A percentile compares a stretch with the other conserved stretches of the same genome.
These are phyloP conservation scores for Lepisosteus osseus DNA, from an alignment of 2,113 vertebrate genomes.

Conservation along the genomic window DNA sequence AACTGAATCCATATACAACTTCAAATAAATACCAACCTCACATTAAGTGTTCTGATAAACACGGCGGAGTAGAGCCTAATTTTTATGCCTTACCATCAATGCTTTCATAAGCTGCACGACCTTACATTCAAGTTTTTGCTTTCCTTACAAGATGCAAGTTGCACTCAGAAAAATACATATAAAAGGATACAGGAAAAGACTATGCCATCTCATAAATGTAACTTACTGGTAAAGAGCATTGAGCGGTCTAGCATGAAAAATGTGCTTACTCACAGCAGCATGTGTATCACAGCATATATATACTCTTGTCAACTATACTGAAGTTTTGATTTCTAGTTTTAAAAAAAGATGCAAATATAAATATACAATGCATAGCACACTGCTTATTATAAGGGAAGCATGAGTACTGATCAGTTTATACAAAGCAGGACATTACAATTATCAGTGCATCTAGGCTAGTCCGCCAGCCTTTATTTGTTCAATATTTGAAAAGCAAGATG, in stretches of 20 bases:
- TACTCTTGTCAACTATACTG: slow-evolving; percentile 74
- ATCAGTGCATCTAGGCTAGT: slow-evolving; percentile 79
- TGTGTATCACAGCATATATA: slow-evolving; percentile 82
- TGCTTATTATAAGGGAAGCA: slow-evolving; percentile 88
- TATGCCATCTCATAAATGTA: slow-evolving; percentile 27
- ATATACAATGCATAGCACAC: slow-evolving; percentile 94
- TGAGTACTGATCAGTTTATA: slow-evolving; percentile 82
- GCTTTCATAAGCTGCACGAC: slow-evolving; percentile 47
- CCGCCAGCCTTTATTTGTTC: slow-evolving; percentile 58
- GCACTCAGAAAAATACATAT: slow-evolving; percentile 23
- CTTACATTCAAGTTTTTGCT: slow-evolving; percentile 37
- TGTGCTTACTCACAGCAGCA: slow-evolving; percentile 79
- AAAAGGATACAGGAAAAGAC: slow-evolving; percentile 36
- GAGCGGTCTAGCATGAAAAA: slow-evolving; percentile 79
- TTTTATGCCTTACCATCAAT: slow-evolving; percentile 79
- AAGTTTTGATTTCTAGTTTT: slow-evolving; percentile 65
- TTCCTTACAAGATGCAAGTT: slow-evolving; percentile 63
- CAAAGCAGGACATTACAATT: slow-evolving; percentile 83
- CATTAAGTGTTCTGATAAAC: slow-evolving; percentile 87
- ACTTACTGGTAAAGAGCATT: slow-evolving; percentile 57
- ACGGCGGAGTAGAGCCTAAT: slow-evolving; percentile 74
- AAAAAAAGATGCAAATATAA: slow-evolving; percentile 78
- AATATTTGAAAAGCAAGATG: slow-evolving; percentile 75
- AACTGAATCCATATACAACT: slow-evolving; percentile 94
- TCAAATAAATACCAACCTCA: slow-evolving; percentile 94